These are phyloP conservation scores for Calyptommatus sinebrachiatus DNA, from an alignment of 2,113 vertebrate genomes.

Conservation along the genomic window DNA sequence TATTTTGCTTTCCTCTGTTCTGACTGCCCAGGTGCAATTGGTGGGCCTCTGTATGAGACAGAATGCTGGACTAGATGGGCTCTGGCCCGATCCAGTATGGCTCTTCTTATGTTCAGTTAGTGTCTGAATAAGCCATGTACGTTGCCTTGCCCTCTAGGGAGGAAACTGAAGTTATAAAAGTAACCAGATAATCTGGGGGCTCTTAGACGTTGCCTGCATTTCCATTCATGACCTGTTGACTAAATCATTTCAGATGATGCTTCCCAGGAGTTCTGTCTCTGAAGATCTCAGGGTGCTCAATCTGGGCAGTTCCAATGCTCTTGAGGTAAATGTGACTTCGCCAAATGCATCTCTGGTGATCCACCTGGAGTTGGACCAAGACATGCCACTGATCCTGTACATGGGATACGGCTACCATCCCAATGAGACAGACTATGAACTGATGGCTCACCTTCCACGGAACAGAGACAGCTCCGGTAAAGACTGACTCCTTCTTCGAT, in stretches of 20 bases:
- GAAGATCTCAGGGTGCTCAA: conserved; percentile 76
- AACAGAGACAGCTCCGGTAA: conserved; percentile 73
- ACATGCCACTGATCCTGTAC: conserved; percentile 76
- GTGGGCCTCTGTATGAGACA: no score
- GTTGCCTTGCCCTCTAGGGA: no score
- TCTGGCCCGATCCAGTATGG: no score
- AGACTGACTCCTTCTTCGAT: neutral
- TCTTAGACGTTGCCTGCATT: neutral
- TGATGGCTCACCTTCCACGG: conserved; percentile 72
- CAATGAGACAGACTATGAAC: conserved; percentile 75
- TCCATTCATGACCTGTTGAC: conserved; percentile 29
- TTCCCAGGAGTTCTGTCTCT: conserved; percentile 72
- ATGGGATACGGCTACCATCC: conserved; percentile 82
- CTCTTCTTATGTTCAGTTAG: no score
- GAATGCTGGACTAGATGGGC: no score
- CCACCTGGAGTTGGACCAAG: conserved; percentile 78
- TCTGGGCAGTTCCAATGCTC: conserved; percentile 76
- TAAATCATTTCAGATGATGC: conserved; percentile 74
- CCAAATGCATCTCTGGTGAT: conserved; percentile 80
- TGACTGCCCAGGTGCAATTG: no score
- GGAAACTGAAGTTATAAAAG: no score
- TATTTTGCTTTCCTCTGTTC: no score
- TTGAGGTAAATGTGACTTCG: conserved; percentile 82
- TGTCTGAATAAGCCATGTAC: no score
- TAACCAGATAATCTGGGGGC: neutral